Conservation (phyloP, 1,140 invertebrate genomes). For the Caenorhabditis tropicalis region DNA sequence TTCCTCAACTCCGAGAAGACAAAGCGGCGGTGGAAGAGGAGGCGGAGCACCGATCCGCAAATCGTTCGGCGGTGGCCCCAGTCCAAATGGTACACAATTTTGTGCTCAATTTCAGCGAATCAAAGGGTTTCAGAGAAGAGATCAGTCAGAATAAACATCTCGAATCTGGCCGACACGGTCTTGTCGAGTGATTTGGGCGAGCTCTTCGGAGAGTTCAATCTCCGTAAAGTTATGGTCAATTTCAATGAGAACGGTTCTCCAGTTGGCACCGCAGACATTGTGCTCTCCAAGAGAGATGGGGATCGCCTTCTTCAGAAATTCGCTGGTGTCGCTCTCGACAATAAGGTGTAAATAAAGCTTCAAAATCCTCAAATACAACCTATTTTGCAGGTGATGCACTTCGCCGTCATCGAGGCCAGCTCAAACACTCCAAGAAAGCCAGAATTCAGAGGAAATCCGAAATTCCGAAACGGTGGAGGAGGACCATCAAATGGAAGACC, state of each 20-base stretch:
- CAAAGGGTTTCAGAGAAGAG: slow-evolving; percentile 13
- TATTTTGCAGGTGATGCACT: background rate
- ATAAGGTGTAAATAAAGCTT: background rate
- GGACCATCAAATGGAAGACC: background rate
- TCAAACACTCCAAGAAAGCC: background rate
- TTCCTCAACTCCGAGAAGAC: background rate
- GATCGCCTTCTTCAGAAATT: slow-evolving; percentile 37
- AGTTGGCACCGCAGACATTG: slow-evolving; percentile 48
- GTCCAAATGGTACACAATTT: background rate
- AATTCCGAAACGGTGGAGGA: background rate
- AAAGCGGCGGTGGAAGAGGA: background rate
- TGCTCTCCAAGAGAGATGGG: slow-evolving; percentile 19
- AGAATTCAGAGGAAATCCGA: background rate
- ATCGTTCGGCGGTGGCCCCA: background rate
- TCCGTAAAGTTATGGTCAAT: slow-evolving; percentile 33
- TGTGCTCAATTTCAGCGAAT: background rate
- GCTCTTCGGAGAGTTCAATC: slow-evolving; percentile 30
- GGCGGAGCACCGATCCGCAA: background rate
- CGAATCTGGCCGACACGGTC: slow-evolving; percentile 51
- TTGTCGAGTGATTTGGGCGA: slow-evolving; percentile 51
- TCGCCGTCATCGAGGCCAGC: slow-evolving; percentile 14
- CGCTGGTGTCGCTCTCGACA: slow-evolving; percentile 45
- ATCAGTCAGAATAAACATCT: slow-evolving; percentile 50
- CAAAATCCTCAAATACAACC: background rate
- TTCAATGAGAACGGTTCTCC: slow-evolving; percentile 47